Evolutionary conservation across 1,140 invertebrate species (phyloP), one percentile per base, ranked within the genome.

Genomic region (Anagrus nilaparvatae): DNA sequence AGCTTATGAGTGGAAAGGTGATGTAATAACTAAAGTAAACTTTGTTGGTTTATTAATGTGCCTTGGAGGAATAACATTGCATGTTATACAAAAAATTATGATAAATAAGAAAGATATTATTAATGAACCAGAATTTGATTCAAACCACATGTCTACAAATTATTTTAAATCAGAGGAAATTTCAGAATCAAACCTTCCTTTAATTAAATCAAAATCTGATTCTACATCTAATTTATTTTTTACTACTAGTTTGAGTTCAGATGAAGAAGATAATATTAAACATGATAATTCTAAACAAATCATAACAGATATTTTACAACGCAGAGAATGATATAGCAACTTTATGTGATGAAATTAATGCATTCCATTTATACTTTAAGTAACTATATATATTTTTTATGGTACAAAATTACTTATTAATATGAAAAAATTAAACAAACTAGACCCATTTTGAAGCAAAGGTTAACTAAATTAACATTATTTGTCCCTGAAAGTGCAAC

Each of bases 31-130:
- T 44, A 55, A 69, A 2, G 68, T 96, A 3, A 97, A 97, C 68
- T 75, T 84, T 14, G 65, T 88, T 17, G 95, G 95, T 3, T 65
- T 99, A 25, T 59, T 85, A 7, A 67, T 97, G 9, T 97, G 94
- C 60, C 67, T 98, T 44, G 67, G 79, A 34, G 95, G 95, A 37
- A 97, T 99, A 51, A 73, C 73, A 8, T 69, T 85, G 33, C 95
- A 98, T 63, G 80, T 95, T 14, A 61, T 83, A 17, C 77, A 92
- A 54, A 96, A 95, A 62, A 51, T 73, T 36, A 36, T 64, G 34
- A 27, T 41, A 2, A 62, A 44, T 34, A 59, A 51, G 30, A 62
- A 55, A 18, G 52, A 58, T 24, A 48, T 46, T 24, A 34, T 37
- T 32, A 59, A 61, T 14, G 57, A 61, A 38, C 27, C 65, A 17